Evolutionary conservation across 2,888 invertebrate species (phyloP), one percentile per base, ranked within the genome.

Genomic region (Sthenelais limicola): DNA sequence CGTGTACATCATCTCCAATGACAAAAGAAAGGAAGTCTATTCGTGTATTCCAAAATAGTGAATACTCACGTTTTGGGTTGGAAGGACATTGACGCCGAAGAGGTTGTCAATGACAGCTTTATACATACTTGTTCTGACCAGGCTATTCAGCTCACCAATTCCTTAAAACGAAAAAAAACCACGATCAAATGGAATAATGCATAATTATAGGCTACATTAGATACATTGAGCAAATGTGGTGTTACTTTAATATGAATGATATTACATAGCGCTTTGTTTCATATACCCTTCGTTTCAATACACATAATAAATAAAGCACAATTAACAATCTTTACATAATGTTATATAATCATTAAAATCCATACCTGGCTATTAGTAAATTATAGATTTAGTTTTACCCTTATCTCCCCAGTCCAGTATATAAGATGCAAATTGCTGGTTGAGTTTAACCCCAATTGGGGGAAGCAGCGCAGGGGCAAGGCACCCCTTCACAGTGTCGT

Each of bases 401-500:
- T 56, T 48, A 26, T 72, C 24, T 5, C 71, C 72, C 68, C 77
- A 69, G n/a, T 74, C 49, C 7, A 74, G 66, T 4, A 83, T 71
- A 30, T 81, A 75, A 32, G 78, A 49, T 32, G 77, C 74, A 69
- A 85, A 82, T 32, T 80, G 78, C 15, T 74, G 21, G 67, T 77
- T 77, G 7, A 85, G 74, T n/a, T 72, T 74, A 18, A 78, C 73
- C 24, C 75, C 76, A 15, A 83, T 73, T 7, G 74, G 72, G 9
- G 75, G 51, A 9, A 84, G 78, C 7, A 80, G 77, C 1, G 76
- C 68, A 2, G 81, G 78, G 4, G 83, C 81, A 15, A 85, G 79
- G 33, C 78, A 75, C 12, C 83, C 83, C 73, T 85, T 84, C n/a
- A 85, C 78, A 33, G 78, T 78, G 73, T 85, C 83, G 77, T 84